Evolutionary conservation across 1,140 invertebrate species (phyloP).

Genomic region (Drosophila nannoptera): DNA sequence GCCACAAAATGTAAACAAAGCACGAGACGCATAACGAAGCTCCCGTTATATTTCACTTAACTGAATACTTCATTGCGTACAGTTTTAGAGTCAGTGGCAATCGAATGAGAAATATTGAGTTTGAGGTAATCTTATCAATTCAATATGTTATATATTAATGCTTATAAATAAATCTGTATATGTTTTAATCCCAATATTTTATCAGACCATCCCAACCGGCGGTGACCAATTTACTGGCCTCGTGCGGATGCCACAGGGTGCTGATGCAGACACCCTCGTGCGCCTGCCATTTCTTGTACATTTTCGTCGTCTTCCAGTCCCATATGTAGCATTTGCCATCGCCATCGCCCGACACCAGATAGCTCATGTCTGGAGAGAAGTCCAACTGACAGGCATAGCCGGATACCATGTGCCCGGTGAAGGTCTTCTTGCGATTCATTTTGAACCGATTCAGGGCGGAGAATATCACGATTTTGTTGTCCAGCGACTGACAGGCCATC

Average conservation of each 20-base stretch:
- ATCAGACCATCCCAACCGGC: slow-evolving; percentile 99
- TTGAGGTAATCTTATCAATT: slow-evolving; percentile 35
- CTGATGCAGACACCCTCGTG: slow-evolving; percentile 98
- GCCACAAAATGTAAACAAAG: slow-evolving; percentile 2
- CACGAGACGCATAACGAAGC: neutral
- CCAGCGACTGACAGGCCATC: slow-evolving; percentile 99
- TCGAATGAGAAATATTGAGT: neutral
- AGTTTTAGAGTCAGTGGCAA: slow-evolving; percentile 37
- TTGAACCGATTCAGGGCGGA: slow-evolving; percentile 98
- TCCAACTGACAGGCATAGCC: slow-evolving; percentile 98
- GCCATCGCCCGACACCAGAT: slow-evolving; percentile 98
- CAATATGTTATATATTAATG: slow-evolving; percentile 34
- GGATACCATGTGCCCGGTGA: slow-evolving; percentile 99
- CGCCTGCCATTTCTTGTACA: slow-evolving; percentile 99
- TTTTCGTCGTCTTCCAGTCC: slow-evolving; percentile 99
- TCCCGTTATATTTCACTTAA: neutral
- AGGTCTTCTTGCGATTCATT: slow-evolving; percentile 98
- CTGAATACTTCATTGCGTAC: slow-evolving; percentile 2
- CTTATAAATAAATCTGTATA: slow-evolving; percentile 40
- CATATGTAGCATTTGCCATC: slow-evolving; percentile 99
- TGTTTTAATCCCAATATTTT: slow-evolving; percentile 97
- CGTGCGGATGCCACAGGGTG: slow-evolving; percentile 98
- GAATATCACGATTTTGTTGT: slow-evolving; percentile 99
- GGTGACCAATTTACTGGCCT: slow-evolving; percentile 96
- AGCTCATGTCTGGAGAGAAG: slow-evolving; percentile 99